Evolutionary conservation across 2,113 vertebrate genomes (phyloP).

Genomic region (Ctenodactylus gundi): DNA sequence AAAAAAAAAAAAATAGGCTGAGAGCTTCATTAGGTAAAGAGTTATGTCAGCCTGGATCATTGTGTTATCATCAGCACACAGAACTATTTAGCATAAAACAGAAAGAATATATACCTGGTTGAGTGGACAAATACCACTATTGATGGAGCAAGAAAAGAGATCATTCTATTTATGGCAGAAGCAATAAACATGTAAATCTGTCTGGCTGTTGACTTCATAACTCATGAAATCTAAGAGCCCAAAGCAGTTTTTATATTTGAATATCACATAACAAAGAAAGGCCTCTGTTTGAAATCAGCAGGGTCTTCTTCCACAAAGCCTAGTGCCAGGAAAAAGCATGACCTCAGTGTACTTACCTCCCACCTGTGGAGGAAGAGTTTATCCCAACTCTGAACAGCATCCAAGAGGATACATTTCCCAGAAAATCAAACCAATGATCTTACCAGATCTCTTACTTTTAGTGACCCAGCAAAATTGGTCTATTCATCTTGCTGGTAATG

Average conservation of each 20-base stretch:
- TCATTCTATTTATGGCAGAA: neutral
- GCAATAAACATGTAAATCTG: slow-evolving; percentile 24
- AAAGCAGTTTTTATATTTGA: slow-evolving; percentile 33
- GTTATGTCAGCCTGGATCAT: neutral
- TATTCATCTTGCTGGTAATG: slow-evolving; percentile 70
- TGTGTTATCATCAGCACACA: neutral
- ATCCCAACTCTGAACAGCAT: slow-evolving; percentile 61
- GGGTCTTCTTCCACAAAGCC: neutral
- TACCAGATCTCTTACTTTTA: slow-evolving; percentile 53
- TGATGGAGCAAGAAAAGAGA: neutral
- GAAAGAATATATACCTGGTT: neutral
- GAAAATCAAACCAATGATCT: slow-evolving; percentile 65
- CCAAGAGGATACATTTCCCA: slow-evolving; percentile 51
- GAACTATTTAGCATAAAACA: neutral
- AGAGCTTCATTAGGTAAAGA: neutral
- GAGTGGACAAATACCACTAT: neutral
- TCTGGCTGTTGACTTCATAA: slow-evolving; percentile 32
- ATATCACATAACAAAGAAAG: slow-evolving; percentile 22
- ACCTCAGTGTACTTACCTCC: neutral
- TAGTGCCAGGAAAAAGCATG: neutral
- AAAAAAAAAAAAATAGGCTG: no score
- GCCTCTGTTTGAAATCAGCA: slow-evolving; percentile 41
- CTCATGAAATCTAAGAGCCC: slow-evolving; percentile 17
- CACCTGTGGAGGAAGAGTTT: slow-evolving; percentile 55
- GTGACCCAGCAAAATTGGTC: slow-evolving; percentile 44